Evolutionary conservation across 2,888 invertebrate species (phyloP), one percentile per base, ranked within the genome.

Genomic region (Protophormia terraenovae): DNA sequence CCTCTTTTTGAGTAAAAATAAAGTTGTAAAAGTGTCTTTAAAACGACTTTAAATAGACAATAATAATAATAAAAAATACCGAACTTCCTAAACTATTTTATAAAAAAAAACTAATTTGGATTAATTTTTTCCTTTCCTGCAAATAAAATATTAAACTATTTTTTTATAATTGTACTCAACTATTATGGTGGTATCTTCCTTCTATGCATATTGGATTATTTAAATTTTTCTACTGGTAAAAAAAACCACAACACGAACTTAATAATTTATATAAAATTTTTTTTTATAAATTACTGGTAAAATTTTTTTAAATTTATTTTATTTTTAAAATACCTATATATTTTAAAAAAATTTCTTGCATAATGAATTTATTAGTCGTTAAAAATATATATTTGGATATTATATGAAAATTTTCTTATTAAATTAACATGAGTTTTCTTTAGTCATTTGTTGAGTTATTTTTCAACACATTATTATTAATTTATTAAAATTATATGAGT

Each of bases 231-330:
- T 38, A 14, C 14, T 27, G 38, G 5, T 53, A 35, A 35, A 55
- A 60, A 50, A 55, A 32, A 50, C 3, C 19, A 67, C 19, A 60
- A 66, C 19, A 29, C 66, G 29, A 73, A 32, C 35, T 66, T 69
- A 24, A 45, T 19, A 47, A 69, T 8, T n/a, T 47, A 29, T 41
- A 27, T 53, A 71, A 58, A 71, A 27, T n/a, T 27, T 2, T 60
- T 66, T 80, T 60, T 72, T 32, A 24, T 22, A 32, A 60, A 75
- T 50, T 60, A 75, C 12, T 67, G 75, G 81, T 75, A 81, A 81
- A 14, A 32, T 80, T 29, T 67, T 50, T 38, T 32, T n/a, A n/a
- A n/a, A n/a, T n/a, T n/a, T n/a, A n/a, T n/a, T n/a, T n/a, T n/a
- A n/a, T n/a, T n/a, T n/a, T n/a, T n/a, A n/a, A 4, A 22, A 7